A percentile compares a stretch with the other conserved stretches of the same genome.
Evolutionary conservation across 2,113 vertebrate species (phyloP).

Genomic region (Dinomys branickii): DNA sequence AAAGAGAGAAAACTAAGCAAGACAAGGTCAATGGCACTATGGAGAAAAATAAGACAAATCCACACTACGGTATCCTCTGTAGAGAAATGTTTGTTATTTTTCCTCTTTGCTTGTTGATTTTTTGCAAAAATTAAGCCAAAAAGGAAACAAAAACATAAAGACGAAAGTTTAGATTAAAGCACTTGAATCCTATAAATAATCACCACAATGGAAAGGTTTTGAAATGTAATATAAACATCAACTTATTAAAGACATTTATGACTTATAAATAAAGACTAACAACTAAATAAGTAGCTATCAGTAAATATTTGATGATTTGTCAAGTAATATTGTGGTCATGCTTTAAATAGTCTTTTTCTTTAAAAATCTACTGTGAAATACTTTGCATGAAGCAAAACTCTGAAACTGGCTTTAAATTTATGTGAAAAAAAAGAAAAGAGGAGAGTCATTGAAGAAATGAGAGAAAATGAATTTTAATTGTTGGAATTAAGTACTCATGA

Average conservation of each 20-base stretch:
- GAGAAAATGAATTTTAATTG: neutral
- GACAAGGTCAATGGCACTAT: neutral
- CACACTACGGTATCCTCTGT: neutral
- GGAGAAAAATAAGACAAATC: neutral
- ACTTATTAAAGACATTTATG: neutral
- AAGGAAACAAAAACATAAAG: neutral
- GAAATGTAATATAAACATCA: neutral
- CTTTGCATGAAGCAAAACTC: neutral
- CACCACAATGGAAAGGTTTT: neutral
- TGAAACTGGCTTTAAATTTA: neutral
- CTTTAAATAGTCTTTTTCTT: neutral
- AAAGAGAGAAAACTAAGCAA: no score
- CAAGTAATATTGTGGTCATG: neutral
- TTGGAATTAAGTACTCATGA: neutral
- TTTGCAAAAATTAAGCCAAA: neutral
- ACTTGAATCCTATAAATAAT: neutral
- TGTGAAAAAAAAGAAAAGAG: neutral
- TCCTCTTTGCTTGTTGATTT: neutral
- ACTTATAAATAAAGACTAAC: neutral
- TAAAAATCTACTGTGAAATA: neutral
- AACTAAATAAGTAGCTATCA: neutral
- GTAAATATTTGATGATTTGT: neutral
- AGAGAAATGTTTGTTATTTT: accelerated
- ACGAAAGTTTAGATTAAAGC: neutral
- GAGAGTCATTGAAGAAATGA: neutral